These are phyloP conservation scores for Zoanthus solanderi DNA, from an alignment of 92 coral and sea anemone species.

Conservation along the genomic window DNA sequence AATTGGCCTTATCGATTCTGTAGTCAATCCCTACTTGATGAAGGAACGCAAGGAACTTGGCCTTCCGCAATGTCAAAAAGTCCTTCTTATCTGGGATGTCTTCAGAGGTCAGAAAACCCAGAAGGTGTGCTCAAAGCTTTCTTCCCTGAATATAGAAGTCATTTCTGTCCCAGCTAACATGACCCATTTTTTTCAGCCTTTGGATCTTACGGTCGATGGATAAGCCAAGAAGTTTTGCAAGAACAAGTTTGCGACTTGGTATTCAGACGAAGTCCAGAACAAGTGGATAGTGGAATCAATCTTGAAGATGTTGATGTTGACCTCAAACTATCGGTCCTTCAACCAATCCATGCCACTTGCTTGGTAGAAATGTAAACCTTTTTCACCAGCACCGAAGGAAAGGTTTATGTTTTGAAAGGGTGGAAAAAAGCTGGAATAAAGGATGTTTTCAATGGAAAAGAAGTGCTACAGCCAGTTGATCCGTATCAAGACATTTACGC, in stretches of 20 bases:
- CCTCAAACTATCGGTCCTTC: slow-evolving; percentile 55
- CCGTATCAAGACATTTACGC: slow-evolving; percentile 36
- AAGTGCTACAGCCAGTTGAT: slow-evolving; percentile 49
- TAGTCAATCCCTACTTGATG: slow-evolving; percentile 52
- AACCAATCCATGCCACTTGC: slow-evolving; percentile 66
- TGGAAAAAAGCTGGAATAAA: slow-evolving; percentile 64
- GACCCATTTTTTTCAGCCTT: slow-evolving; percentile 4
- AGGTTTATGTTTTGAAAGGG: slow-evolving; percentile 51
- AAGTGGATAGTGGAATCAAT: slow-evolving; percentile 47
- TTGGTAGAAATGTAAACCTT: slow-evolving; percentile 57
- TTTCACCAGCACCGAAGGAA: slow-evolving; percentile 57
- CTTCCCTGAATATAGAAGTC: slow-evolving; percentile 26
- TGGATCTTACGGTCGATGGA: slow-evolving; percentile 43
- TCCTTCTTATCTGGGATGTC: slow-evolving; percentile 10
- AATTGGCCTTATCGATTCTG: slow-evolving; percentile 52
- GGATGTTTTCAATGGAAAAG: slow-evolving; percentile 48
- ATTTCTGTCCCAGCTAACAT: slow-evolving; percentile 20
- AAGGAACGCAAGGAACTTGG: slow-evolving; percentile 28
- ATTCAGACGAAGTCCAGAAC: slow-evolving; percentile 4
- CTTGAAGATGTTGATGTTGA: slow-evolving; percentile 57
- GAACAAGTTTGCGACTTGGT: slow-evolving; percentile 54
- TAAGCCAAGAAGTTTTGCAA: slow-evolving; percentile 26
- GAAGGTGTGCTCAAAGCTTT: slow-evolving; percentile 27
- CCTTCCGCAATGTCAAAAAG: slow-evolving; percentile 10
- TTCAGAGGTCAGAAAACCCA: slow-evolving; percentile 12